Evolutionary conservation across 2,797 vertebrate genomes (phyloP), one percentile per base, ranked within the genome.

Genomic region (Rhyacichthys aspro): DNA sequence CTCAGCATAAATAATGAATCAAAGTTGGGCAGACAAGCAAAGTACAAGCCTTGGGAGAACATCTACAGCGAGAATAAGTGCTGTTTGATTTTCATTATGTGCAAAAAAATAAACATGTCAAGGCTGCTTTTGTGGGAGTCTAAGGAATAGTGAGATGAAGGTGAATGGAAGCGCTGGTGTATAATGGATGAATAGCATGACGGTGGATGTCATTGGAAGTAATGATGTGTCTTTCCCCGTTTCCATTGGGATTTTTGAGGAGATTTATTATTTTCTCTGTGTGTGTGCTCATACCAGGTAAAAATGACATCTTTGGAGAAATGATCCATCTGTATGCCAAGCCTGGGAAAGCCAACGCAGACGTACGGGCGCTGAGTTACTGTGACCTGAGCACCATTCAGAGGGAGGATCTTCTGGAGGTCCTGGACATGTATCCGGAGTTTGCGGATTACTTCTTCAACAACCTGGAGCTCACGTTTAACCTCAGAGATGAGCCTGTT

Each of bases 271-370:
- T 66, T 32, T 16, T n/a, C n/a, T n/a, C n/a, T 69, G 18, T 71
- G 11, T 79, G 57, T 74, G 16, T 86, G 72, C 84, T 72, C 57
- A 57, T 11, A 43, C 11, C 79, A 99, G 98, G 98, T 38, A 99
- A 98, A 92, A 98, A 99, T 55, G 98, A 99, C 87, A 99, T 98
- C 81, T 99, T 99, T 81, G 97, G 98, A 79, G 98, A 99, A 86
- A 96, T 98, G 95, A 97, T 98, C 74, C 96, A 99, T 84, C 92
- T 96, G 38, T 95, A 93, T 63, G 93, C 95, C 79, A 98, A 98
- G 88, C 93, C 98, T 33, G 98, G 98, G 33, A 99, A 99, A 81
- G 97, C 97, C 34, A 98, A 95, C 1, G 95, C 97, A 57, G 96
- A 99, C n/a, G 98, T 99, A 48, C 92, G 97, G 87, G 97, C 98